Base-by-base conservation (phyloP, 2,113 vertebrate species). In the Poeciliopsis retropinna region DNA sequence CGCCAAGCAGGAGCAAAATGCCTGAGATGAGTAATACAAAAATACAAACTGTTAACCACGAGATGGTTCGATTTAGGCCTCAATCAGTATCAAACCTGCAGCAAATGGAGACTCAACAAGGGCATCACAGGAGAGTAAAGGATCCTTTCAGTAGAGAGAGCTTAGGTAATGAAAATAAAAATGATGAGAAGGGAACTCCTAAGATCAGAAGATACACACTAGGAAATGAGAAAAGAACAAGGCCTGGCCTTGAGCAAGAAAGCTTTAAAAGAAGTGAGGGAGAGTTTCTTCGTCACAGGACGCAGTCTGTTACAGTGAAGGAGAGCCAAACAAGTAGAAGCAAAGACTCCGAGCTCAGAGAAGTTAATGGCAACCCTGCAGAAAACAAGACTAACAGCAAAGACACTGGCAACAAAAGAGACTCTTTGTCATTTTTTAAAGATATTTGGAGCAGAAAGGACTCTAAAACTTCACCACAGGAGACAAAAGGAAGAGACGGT, bases 281-380 rank as follows among this genome's bases (percentile, higher is more conserved):
- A 31, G 78, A 67, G n/a, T 47, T 81, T 25, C 77, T 17, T 11
- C 74, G 28, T 34, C 82, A 67, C 41, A 65, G 79, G 72, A 67
- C 51, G 0, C 32, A 74, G 11, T 63, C 78, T 70, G 62, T 22
- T 31, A n/a, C 69, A 54, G 71, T 39, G 27, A 70, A 71, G 54
- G 81, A 75, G 13, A 15, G 79, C 62, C 66, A 81, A 73, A 88
- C 80, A 32, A 37, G 84, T 80, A 86, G 82, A 39, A 41, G 0
- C 0, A 71, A 74, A 85, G 88, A 89, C 80, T 78, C 81, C 15
- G 77, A 79, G 63, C 72, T 69, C 29, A 90, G 63, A 79, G 78
- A 83, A 30, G 54, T 75, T 72, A 32, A 63, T n/a, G 75, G 78
- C 51, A 85, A 79, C 25, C 51, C 74, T 28, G 37, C 64, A n/a